Conservation (phyloP, 35 echinoderm and acorn worm genomes). For the Lytechinus pictus region DNA sequence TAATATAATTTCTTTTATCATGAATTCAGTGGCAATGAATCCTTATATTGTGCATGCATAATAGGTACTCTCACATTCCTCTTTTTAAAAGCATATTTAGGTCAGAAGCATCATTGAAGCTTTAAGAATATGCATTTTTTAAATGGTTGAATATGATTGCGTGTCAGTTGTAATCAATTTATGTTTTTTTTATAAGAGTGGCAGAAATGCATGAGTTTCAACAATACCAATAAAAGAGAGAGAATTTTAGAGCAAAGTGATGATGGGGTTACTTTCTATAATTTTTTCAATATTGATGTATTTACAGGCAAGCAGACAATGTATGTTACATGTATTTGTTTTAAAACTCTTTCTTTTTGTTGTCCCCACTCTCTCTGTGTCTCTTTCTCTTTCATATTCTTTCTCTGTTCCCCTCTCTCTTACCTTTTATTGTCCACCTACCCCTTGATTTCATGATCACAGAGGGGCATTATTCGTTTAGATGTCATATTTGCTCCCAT, state of each 20-base stretch:
- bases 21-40: background rate
- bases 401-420: background rate
- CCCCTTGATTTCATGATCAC: too few relatives aligned
- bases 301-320: background rate
- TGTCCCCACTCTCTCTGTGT: background rate
- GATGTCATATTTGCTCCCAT: background rate
- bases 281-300: background rate
- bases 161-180: background rate
- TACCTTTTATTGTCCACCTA: background rate
- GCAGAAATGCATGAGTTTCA: background rate
- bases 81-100: background rate
- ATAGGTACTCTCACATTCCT: background rate
- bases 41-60: background rate
- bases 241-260: background rate
- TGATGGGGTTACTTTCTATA: background rate
- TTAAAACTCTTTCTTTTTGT: too few relatives aligned
- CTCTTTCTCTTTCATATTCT: background rate
- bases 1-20: background rate
- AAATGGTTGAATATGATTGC: background rate
- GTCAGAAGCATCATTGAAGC: background rate
- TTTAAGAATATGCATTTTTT: background rate
- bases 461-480: background rate
- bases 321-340: background rate
- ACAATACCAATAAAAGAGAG: background rate
- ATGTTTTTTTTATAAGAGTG: background rate